Evolutionary conservation across 2,113 vertebrate species (phyloP), one percentile per base, ranked within the genome.

Genomic region (Dascyllus trimaculatus): DNA sequence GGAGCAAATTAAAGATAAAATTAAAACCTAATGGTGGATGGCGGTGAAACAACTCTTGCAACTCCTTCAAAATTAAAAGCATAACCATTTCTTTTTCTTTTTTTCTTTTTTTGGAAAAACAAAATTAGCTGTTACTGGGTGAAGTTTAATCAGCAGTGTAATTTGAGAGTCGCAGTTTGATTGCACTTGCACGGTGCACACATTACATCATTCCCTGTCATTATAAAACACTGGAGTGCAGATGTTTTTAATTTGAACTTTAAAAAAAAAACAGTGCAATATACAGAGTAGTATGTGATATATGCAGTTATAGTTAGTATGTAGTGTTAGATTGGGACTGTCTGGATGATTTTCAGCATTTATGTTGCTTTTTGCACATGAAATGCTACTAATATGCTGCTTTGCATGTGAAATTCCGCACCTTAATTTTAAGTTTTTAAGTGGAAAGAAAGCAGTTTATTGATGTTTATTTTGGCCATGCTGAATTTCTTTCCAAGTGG

Each of bases 371-470:
- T 57, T 46, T 63, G 46, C 38, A 64, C 61, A 59, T 3, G 11
- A 22, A 35, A 52, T 63, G 18, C 26, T n/a, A 17, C 10, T 67
- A 61, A 80, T 32, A 61, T 10, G 60, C 64, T 60, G 32, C 48
- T 66, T 49, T 72, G 60, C 45, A 5, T 61, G 58, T 60, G 59
- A 57, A 21, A 43, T 22, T 43, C 18, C 4, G 29, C 69, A 60
- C 51, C 19, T 64, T 49, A 15, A 38, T 67, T 77, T 66, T 6
- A 29, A 0, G 2, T 72, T 74, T 35, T 65, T 54, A 51, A 17
- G 11, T 11, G 11, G n/a, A n/a, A 21, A 62, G 21, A 70, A 70
- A 24, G 2, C 13, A 15, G 24, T n/a, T 11, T 59, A 5, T n/a
- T 24, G 5, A 18, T 56, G 25, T 26, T n/a, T 2, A 19, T 61